Evolutionary conservation across 2,797 vertebrate genomes (phyloP), one percentile per base, ranked within the genome.

Genomic region (Chrosomus eos): DNA sequence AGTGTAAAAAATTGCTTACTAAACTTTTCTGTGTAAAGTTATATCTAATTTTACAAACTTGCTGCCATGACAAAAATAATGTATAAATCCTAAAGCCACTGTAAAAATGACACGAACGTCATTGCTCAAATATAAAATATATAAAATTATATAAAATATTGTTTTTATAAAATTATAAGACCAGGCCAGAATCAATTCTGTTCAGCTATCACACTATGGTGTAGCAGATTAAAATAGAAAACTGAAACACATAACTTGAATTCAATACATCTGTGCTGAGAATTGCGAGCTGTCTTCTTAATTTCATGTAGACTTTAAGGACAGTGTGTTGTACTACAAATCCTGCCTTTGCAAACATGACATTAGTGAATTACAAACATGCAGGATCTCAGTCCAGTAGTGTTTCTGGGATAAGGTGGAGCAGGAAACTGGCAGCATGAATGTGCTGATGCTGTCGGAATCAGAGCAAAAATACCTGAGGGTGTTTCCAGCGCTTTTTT

Each of bases 401-500:
- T 64, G 70, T 48, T 40, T 83, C 33, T 55, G 62, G 73, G 48
- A 67, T 76, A 73, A 83, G 72, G 62, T 68, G 82, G 73, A 83
- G 82, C 82, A 76, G 82, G 73, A 83, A 75, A 7, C 82, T 68
- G 82, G 33, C n/a, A 55, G n/a, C 45, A 11, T 23, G 33, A 67
- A 75, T 83, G 60, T 83, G 82, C 73, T 75, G 82, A 75, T 67
- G 73, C 62, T 75, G 62, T 53, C 13, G 33, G 73, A 83, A 76
- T 55, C 45, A 16, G 60, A 76, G 68, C 36, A 1, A 83, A 83
- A 83, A 76, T 74, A 82, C 71, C 71, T 66, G 71, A 66, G 23
- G 81, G 74, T 66, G 81, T 64, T 74, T 82, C 71, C 81, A 82
- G 81, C 0, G 16, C 13, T 38, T 82, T 26, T 82, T 51, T n/a